Percentiles rank a stretch among this genome's conserved stretches.
Evolutionary conservation across 2,888 invertebrate genomes (phyloP).

Genomic region (Tuta absoluta): DNA sequence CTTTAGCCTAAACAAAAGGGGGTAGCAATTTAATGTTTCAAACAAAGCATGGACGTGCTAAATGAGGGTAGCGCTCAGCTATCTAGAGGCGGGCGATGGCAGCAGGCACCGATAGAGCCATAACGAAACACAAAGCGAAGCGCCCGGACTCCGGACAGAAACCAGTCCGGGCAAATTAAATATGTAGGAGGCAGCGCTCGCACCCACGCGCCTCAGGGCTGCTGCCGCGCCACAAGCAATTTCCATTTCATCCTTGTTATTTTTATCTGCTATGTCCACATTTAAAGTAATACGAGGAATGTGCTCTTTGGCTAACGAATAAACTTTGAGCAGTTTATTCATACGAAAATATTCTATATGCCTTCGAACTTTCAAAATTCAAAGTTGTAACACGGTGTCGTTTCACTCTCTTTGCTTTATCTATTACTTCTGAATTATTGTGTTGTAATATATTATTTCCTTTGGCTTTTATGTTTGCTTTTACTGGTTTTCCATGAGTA

Average conservation of each 20-base stretch:
- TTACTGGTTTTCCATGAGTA: neutral
- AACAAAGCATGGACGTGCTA: slow-evolving; percentile 18
- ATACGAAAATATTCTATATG: neutral
- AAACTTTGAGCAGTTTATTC: neutral
- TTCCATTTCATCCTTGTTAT: slow-evolving; percentile 21
- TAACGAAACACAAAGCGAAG: slow-evolving; percentile 76
- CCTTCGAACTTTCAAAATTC: no score
- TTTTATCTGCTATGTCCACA: slow-evolving; percentile 15
- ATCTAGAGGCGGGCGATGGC: slow-evolving; percentile 21
- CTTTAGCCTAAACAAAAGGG: neutral
- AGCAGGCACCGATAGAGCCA: slow-evolving; percentile 69
- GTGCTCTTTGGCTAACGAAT: neutral
- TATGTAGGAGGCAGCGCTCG: slow-evolving; percentile 77
- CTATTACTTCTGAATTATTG: no score
- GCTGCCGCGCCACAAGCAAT: slow-evolving; percentile 30
- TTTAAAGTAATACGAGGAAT: slow-evolving; percentile 4
- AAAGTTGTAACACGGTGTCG: no score
- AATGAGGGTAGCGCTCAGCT: slow-evolving; percentile 19
- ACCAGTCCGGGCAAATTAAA: slow-evolving; percentile 80
- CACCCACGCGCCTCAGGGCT: slow-evolving; percentile 65
- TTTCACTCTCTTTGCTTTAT: no score
- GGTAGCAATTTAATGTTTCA: slow-evolving; percentile 13
- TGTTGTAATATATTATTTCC: no score
- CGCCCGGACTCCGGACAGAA: slow-evolving; percentile 74
- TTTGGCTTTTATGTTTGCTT: no score